Base-by-base conservation (phyloP, 2,888 invertebrate species). In the Carpatolechia fugitivella region DNA sequence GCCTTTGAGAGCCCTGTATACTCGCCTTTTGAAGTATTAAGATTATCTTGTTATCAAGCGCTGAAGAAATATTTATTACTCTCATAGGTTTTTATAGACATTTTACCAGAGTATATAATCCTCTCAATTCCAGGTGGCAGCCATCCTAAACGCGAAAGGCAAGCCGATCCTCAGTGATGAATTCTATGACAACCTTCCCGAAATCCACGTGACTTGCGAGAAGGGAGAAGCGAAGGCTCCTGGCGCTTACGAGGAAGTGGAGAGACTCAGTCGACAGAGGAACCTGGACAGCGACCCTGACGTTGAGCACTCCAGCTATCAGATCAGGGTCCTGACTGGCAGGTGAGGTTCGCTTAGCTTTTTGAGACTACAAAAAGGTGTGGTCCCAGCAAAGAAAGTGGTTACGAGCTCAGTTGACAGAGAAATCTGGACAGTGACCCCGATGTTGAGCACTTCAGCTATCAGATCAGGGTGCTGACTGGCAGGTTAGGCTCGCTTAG, bases 191-290 rank as follows among this genome's bases (percentile, higher is more conserved):
- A 80, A 82, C 56, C 66, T 90, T 1, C 90, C 90, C 3, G 90
- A 90, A 57, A 82, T 90, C 3, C 83, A 89, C 60, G 86, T 90
- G 1, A 85, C 88, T 0, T 88, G 89, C 57, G 89, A 90, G 57
- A 84, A 81, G 61, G 72, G 59, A 1, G 64, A 64, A 2, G 64
- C 74, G 0, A 74, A 70, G n/a, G 60, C 61, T 10, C 68, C 75
- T 0, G 73, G 66, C 51, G 56, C 78, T 3, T 82, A 83, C 52
- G 81, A 85, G 2, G 74, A 71, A 1, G 76, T 89, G 0, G 87
- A 84, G 52, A 72, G 61, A n/a, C 55, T 88, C 53, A 85, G 87
- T 40, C 70, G 80, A 4, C 82, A 82, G 30, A 71, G 89, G 52
- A 78, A 73, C 53, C 35, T 70, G 48, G 62, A 74, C 3, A 73